Evolutionary conservation across 2,113 vertebrate species (phyloP), one percentile per base, ranked within the genome.

Genomic region (Burhinus oedicnemus): DNA sequence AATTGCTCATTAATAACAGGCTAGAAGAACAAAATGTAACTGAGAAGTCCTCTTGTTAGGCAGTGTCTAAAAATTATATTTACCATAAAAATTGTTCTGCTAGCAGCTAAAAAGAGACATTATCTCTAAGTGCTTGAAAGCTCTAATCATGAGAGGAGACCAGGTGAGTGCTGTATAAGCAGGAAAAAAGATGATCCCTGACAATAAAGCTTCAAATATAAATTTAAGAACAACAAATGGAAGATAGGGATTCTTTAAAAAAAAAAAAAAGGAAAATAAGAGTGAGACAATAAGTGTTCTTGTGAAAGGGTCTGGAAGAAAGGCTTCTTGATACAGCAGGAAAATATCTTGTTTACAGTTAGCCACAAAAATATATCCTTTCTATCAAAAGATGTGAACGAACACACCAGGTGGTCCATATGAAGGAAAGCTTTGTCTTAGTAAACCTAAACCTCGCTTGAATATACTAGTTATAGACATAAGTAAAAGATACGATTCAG

Each of bases 1-100:
- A 95, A 93, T 79, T 80, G 51, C 18, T 95, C 45, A 74, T 95
- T 93, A 93, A 89, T 66, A 84, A 60, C 51, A 94, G 61, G 3
- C 54, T 89, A 83, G 64, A 83, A 89, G 89, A 95, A 96, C 69
- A 94, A 91, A 91, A 96, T 89, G 83, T 95, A 91, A 78, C 81
- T 75, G 83, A 93, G 80, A 93, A 77, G 17, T 84, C 61, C 12
- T 71, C 60, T 75, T 84, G 55, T 49, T 94, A 92, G 38, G 22
- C 29, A 89, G 47, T 47, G 17, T 52, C 68, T 95, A 86, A 96
- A 93, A 94, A 89, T 82, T 8, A 51, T 60, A 66, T 83, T 95
- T 93, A 93, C 45, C 44, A 44, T 40, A 55, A 26, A 94, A 90
- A 81, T 87, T 15, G 5, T 90, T 94, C 76, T 64, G 3, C 47